phyloP scores from a whole-genome alignment of 1,140 invertebrate genomes.

The Ceratoteleas bidentatus region DNA sequence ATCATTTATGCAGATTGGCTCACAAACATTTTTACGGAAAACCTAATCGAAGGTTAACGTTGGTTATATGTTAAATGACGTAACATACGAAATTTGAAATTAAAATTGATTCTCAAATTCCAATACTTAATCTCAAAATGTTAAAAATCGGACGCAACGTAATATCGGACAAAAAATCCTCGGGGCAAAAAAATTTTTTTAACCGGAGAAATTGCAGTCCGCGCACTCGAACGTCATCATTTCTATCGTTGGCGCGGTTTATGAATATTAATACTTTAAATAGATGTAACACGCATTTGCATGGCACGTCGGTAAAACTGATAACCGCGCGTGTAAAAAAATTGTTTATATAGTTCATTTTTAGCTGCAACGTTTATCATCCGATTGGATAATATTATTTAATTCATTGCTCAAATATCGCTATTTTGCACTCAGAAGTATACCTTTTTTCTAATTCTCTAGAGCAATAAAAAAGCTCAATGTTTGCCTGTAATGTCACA shows the following conservation, averaged over 20 bases:
- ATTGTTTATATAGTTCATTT: conserved; percentile 6
- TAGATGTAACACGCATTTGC: conserved; percentile 41
- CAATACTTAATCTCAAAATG: background rate
- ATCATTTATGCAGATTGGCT: no score
- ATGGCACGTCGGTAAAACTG: conserved; percentile 14
- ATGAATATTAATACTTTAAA: conserved; percentile 33
- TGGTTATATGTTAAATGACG: no score
- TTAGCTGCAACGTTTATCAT: background rate
- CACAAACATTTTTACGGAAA: no score
- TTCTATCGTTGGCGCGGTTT: background rate
- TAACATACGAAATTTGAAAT: background rate
- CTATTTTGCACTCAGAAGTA: no score
- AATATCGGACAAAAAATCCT: no score
- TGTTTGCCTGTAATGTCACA: no score
- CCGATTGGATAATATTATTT: no score
- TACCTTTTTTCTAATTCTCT: no score
- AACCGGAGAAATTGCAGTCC: background rate
- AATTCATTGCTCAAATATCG: no score
- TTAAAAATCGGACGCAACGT: background rate
- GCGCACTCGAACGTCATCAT: background rate
- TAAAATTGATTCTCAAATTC: background rate
- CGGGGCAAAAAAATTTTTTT: background rate
- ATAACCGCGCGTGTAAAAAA: conserved; percentile 6
- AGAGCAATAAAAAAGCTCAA: no score
- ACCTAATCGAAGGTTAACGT: no score